These are phyloP conservation scores for Epinephelus malabaricus DNA, from an alignment of 2,797 vertebrate genomes.

Conservation along the genomic window DNA sequence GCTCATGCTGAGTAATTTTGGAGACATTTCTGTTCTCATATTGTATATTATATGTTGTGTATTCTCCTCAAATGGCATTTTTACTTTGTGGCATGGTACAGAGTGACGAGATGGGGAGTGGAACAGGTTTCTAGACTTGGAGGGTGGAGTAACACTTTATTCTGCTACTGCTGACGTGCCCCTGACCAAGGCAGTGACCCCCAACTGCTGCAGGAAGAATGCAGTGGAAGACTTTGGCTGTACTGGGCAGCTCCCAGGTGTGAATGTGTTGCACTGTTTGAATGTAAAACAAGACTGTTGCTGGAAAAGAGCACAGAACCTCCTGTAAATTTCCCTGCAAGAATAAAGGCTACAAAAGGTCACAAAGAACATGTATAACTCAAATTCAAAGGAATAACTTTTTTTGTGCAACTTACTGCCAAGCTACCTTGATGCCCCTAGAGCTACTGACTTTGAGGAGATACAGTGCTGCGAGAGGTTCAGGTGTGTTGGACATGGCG, in stretches of 20 bases:
- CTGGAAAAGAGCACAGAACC: not conserved
- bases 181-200: not conserved
- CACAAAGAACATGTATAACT: not conserved
- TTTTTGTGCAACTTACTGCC: not conserved
- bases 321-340: not conserved
- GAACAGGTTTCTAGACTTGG: not conserved
- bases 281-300: not conserved
- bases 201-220: not conserved
- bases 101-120: too few species aligned
- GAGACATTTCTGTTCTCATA: not conserved
- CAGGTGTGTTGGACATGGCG: conserved; percentile 39
- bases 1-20: not conserved
- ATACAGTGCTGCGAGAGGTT: conserved; percentile 3
- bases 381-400: not conserved
- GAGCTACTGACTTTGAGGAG: not conserved
- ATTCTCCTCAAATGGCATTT: not conserved
- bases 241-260: not conserved
- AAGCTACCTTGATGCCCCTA: not conserved
- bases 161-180: not conserved
- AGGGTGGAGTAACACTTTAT: not conserved
- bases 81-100: not conserved
- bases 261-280: not conserved
- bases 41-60: not conserved
- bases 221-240: not conserved
- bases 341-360: conserved; percentile 4